Percentiles rank a stretch among this genome's conserved stretches.
Conservation (phyloP, 2,888 invertebrate genomes). For the Galerucella pusilla region DNA sequence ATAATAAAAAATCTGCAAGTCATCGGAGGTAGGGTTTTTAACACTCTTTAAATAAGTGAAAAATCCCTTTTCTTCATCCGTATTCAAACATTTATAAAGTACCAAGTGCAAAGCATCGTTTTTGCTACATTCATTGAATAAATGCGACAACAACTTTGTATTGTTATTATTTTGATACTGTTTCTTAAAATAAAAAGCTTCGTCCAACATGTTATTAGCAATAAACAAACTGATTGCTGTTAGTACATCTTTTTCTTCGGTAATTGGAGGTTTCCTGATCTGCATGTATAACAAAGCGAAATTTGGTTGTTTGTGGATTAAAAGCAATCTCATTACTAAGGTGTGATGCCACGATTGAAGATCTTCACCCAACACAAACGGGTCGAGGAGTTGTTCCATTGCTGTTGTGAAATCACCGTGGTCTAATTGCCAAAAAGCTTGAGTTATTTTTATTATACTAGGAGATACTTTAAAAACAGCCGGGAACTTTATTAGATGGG, state of each 20-base stretch:
- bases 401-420: constrained; percentile 84
- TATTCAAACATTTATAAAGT: constrained; percentile 72
- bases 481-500: constrained; percentile 82
- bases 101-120: constrained; percentile 70
- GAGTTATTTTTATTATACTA: constrained; percentile 80
- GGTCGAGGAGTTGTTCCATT: constrained; percentile 73
- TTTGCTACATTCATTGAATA: constrained; percentile 72
- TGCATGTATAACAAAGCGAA: constrained; percentile 78
- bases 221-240: constrained; percentile 72
- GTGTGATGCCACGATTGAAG: constrained; percentile 80
- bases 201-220: constrained; percentile 72
- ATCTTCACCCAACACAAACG: constrained; percentile 68
- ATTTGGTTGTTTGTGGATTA: constrained; percentile 76
- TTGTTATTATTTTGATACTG: constrained; percentile 67
- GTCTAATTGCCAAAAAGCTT: constrained; percentile 91
- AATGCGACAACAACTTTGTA: constrained; percentile 69
- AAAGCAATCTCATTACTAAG: constrained; percentile 73
- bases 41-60: constrained; percentile 72
- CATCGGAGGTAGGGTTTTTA: constrained; percentile 69
- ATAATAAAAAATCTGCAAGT: constrained; percentile 78
- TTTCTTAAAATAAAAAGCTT: constrained; percentile 75
- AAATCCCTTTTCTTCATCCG: constrained; percentile 76
- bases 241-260: constrained; percentile 65
- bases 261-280: constrained; percentile 60
- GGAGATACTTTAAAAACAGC: constrained; percentile 81